Base-by-base conservation (phyloP, 2,888 invertebrate species). In the Lasioglossum figueresi region DNA sequence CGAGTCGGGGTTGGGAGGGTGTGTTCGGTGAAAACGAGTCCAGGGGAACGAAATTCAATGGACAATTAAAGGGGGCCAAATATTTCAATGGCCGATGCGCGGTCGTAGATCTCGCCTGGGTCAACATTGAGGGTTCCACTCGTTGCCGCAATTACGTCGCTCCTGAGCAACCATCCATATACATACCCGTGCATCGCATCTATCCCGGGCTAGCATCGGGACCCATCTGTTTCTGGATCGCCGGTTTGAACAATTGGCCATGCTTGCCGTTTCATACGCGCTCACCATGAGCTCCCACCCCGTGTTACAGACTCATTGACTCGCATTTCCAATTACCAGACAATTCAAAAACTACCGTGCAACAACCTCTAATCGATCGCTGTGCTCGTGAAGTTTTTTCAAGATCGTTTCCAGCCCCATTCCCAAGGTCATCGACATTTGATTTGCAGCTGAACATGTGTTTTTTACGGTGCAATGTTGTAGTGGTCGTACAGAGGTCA, bases 141-240 rank as follows among this genome's bases (percentile, higher is more conserved):
- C 85, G 84, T 72, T 80, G 77, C 74, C 79, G 84, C 85, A 90
- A 93, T 92, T 91, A 89, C 88, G 86, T 82, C 89, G 91, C 91
- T 92, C 89, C 87, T 87, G 88, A 83, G 83, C 93, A 93, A 90
- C 93, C 91, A 89, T 91, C 93, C 93, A 88, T 93, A 87, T 23
- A 23, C 10, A 45, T 76, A 92, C 93, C 92, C 93, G 92, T 83
- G 88, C 91, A 93, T 93, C 93, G 93, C 93, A 89, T 83, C 87
- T 83, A 89, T 88, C 84, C 82, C 45, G 45, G 83, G 63, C 82
- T 83, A 84, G 82, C 16, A 16, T 45, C 45, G 86, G 76, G 85
- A 80, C 75, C 87, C 88, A 90, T 90, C 84, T 87, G 89, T 89
- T 88, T 87, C 88, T 88, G 87, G 88, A 88, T 90, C 87, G 86